These are phyloP conservation scores for Arenaria interpres DNA, from an alignment of 2,113 vertebrate species.

Conservation along the genomic window DNA sequence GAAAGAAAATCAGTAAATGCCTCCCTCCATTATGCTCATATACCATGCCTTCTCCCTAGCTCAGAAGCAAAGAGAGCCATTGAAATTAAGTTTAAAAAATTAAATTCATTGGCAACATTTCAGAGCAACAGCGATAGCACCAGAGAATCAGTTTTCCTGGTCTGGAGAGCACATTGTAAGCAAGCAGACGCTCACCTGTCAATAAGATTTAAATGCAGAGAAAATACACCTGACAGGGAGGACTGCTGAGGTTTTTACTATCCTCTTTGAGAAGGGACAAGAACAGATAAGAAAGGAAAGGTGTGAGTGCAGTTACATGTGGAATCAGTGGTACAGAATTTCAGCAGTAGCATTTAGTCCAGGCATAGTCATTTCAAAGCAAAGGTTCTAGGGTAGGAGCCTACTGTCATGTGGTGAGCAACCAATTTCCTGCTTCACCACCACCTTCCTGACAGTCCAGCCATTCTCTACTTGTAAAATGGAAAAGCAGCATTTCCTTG, in stretches of 20 bases:
- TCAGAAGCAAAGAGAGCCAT: background rate
- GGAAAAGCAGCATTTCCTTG: background rate
- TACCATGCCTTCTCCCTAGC: background rate
- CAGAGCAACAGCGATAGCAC: background rate
- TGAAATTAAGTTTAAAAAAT: background rate
- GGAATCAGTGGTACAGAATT: background rate
- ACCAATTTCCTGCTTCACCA: background rate
- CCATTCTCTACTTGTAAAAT: background rate
- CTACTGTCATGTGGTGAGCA: background rate
- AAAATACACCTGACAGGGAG: background rate
- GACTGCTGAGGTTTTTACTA: background rate
- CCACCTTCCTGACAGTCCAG: background rate
- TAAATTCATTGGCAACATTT: background rate
- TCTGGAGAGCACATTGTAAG: background rate
- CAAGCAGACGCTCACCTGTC: background rate
- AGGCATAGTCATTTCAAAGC: background rate
- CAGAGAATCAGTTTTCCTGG: background rate
- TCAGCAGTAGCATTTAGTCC: background rate
- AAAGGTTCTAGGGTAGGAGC: background rate
- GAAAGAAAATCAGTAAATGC: background rate
- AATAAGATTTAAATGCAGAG: background rate
- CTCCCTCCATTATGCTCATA: background rate
- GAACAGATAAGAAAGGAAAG: background rate
- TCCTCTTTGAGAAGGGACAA: background rate
- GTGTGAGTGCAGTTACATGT: background rate